phyloP scores from a whole-genome alignment of 2,797 vertebrate genomes.

The Gallinago stenura region DNA sequence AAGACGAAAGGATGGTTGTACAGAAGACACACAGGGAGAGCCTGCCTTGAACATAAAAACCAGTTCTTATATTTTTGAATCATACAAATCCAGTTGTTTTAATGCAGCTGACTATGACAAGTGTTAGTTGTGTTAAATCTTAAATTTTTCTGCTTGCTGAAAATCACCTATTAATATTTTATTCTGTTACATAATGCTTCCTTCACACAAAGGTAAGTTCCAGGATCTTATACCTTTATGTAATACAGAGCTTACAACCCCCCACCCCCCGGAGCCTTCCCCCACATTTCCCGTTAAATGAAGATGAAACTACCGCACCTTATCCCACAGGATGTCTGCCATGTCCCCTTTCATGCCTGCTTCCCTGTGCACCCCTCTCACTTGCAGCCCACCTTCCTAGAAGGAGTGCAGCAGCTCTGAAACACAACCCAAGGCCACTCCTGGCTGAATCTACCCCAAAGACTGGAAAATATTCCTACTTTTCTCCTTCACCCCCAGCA shows the following conservation, averaged over 20 bases:
- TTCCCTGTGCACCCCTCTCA: neutral
- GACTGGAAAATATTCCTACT: neutral
- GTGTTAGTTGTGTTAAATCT: neutral
- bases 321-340: neutral
- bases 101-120: neutral
- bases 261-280: neutral
- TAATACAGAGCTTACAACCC: neutral
- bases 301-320: neutral
- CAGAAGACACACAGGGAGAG: neutral
- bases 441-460: neutral
- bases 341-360: neutral
- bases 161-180: slow-evolving; percentile 23
- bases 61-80: neutral
- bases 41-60: neutral
- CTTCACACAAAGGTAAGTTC: neutral
- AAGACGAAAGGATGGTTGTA: neutral
- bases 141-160: neutral
- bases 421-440: neutral
- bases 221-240: slow-evolving; percentile 16
- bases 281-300: slow-evolving; percentile 16
- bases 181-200: slow-evolving; percentile 45
- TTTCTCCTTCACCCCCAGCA: neutral
- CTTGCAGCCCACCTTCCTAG: neutral
- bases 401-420: neutral
- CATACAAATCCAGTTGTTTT: neutral